Conservation (phyloP, 2,797 vertebrate species). For the Spinibarbus caldwelli region DNA sequence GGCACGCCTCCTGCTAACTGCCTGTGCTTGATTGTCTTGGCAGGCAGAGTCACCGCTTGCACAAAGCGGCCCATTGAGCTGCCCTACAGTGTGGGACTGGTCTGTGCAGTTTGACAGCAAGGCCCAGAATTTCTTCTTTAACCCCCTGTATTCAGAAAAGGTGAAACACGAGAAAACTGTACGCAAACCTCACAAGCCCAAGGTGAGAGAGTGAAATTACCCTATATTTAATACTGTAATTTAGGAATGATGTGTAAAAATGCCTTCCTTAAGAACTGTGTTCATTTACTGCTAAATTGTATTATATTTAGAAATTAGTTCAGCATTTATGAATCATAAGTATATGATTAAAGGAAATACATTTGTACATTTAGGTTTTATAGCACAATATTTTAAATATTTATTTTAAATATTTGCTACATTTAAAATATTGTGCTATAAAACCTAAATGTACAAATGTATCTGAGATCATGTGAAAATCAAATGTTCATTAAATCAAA, state of each 20-base stretch:
- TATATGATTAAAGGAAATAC: not conserved
- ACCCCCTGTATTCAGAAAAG: conserved; percentile 85
- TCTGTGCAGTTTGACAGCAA: conserved; percentile 86
- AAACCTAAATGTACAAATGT: too few relatives aligned
- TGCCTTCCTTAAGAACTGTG: not conserved
- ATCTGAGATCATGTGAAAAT: not conserved
- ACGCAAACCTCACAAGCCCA: conserved; percentile 77
- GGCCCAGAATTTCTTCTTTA: conserved; percentile 84
- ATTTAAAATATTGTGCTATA: too few relatives aligned
- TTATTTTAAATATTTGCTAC: too few relatives aligned
- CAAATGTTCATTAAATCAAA: not conserved
- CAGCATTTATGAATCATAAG: too few relatives aligned
- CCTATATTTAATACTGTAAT: not conserved
- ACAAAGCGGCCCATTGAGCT: conserved; percentile 81
- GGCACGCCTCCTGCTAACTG: conserved; percentile 41
- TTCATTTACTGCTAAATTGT: not conserved
- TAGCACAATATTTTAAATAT: not conserved
- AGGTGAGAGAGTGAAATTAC: conserved; percentile 70
- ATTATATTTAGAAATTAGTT: not conserved
- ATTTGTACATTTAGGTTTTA: not conserved
- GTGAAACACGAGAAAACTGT: conserved; percentile 77
- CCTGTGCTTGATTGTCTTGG: conserved; percentile 76
- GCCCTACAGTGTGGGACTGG: conserved; percentile 88
- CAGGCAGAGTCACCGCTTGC: conserved; percentile 77
- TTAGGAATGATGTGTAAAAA: not conserved